Base-by-base conservation (phyloP, 2,797 vertebrate genomes). In the Myripristis jacobus region DNA sequence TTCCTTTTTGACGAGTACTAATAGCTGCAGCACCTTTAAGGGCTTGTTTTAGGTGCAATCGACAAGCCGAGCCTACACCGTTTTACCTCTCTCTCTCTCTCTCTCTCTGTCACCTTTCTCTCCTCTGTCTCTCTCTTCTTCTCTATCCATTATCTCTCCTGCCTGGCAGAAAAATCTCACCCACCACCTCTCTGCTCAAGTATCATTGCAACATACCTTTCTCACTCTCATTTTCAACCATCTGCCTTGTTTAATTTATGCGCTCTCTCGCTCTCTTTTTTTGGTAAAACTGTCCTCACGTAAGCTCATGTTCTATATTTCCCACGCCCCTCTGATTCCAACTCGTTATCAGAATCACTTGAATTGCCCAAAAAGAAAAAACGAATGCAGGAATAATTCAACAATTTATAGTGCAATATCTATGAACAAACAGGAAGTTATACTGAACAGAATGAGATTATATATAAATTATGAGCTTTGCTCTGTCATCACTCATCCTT, bases 121-220 rank as follows among this genome's bases (percentile, higher is more conserved):
- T 41, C 25, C 24, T 60, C n/a, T n/a, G 2, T 52, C 59, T 81
- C 55, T 52, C 80, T 81, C 81, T 77, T 84, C 81, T 73, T 64
- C 57, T 56, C 58, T 34, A 73, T 82, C 73, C 81, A 84, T 89
- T 84, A 87, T 81, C 76, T 86, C 72, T 59, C 77, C 79, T 46
- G 62, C 80, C 46, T 79, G 59, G 72, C 24, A 54, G 47, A 71
- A 63, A 66, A 31, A 48, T 72, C 66, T 75, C 79, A 76, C 75
- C 73, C 80, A 75, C 73, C 79, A 75, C 66, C 79, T 82, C 79
- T 76, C 64, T 50, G 69, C 75, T 84, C n/a, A 24, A 87, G 83
- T 80, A 84, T 73, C 77, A 73, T 71, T 82, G 66, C 78, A 66
- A 47, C 74, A 70, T 56, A 77, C 72, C 72, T 58, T 63, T 73